These are phyloP conservation scores for Elysia crispata DNA, from an alignment of 2,888 invertebrate genomes.

Conservation along the genomic window DNA sequence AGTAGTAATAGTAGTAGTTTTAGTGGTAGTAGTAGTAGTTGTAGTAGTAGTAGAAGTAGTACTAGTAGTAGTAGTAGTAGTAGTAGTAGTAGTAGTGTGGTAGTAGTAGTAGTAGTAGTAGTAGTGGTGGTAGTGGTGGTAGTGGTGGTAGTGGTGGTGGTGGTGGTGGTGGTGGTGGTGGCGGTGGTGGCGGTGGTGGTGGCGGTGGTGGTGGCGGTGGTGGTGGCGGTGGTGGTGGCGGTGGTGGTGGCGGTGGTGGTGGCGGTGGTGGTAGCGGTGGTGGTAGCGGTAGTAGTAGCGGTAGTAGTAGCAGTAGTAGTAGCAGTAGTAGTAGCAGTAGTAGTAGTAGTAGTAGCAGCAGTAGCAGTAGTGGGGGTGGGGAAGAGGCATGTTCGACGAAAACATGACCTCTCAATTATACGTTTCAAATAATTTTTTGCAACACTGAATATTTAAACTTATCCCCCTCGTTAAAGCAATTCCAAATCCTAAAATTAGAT, in stretches of 20 bases:
- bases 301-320: slow-evolving; percentile 1
- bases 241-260: not conserved
- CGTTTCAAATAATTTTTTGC: too few species aligned
- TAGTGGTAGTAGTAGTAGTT: too few species aligned
- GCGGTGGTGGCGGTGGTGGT: not conserved
- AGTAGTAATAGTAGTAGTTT: slow-evolving; percentile 26
- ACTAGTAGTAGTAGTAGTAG: too few species aligned
- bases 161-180: not conserved
- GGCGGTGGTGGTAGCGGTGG: not conserved
- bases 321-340: slow-evolving; percentile 1
- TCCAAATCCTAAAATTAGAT: too few species aligned
- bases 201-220: not conserved
- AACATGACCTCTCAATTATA: too few species aligned
- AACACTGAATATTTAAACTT: too few species aligned
- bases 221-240: not conserved
- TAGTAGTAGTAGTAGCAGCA: slow-evolving; percentile 9
- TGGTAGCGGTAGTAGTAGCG: not conserved
- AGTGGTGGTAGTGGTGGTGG: not conserved
- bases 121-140: not conserved
- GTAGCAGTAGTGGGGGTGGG: too few species aligned
- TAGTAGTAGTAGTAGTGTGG: too few species aligned
- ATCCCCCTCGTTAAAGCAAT: too few species aligned
- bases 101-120: too few species aligned
- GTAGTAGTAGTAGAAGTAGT: too few species aligned
- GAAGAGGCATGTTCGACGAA: too few species aligned